Evolutionary conservation across 2,113 vertebrate genomes (phyloP).

Genomic region (Equus przewalskii): DNA sequence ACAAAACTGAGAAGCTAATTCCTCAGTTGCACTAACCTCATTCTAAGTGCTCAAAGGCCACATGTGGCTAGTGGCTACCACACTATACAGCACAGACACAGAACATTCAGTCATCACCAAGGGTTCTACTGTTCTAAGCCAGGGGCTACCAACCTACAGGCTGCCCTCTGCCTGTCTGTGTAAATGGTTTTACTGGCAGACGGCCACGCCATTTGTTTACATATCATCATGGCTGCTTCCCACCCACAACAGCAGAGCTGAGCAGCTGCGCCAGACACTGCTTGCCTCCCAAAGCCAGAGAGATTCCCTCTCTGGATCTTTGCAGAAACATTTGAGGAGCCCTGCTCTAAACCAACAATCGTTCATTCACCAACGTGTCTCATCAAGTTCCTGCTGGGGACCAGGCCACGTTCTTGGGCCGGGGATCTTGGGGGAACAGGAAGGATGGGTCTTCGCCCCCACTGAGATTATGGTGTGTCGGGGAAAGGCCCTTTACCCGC

Average conservation of each 20-base stretch:
- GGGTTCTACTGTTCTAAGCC: neutral
- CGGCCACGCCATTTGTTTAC: neutral
- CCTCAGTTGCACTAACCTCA: neutral
- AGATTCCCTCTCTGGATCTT: neutral
- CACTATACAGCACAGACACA: fast-evolving
- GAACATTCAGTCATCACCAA: neutral
- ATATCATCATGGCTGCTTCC: neutral
- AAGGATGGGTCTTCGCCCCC: too few relatives aligned
- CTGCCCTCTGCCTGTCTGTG: neutral
- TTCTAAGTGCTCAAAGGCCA: neutral
- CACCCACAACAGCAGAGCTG: neutral
- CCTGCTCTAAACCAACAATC: neutral
- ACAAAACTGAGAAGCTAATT: neutral
- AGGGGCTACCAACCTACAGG: neutral
- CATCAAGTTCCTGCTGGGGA: fast-evolving
- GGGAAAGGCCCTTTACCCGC: neutral
- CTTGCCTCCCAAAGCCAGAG: neutral
- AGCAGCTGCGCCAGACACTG: fast-evolving
- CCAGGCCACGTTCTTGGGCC: fast-evolving
- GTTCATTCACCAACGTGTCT: neutral
- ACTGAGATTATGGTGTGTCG: neutral
- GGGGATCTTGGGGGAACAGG: fast-evolving
- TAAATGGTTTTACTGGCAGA: neutral
- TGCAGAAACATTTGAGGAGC: neutral
- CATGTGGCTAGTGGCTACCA: neutral